These are phyloP conservation scores for Kradibia gibbosae DNA, from an alignment of 1,140 invertebrate genomes.

Conservation along the genomic window DNA sequence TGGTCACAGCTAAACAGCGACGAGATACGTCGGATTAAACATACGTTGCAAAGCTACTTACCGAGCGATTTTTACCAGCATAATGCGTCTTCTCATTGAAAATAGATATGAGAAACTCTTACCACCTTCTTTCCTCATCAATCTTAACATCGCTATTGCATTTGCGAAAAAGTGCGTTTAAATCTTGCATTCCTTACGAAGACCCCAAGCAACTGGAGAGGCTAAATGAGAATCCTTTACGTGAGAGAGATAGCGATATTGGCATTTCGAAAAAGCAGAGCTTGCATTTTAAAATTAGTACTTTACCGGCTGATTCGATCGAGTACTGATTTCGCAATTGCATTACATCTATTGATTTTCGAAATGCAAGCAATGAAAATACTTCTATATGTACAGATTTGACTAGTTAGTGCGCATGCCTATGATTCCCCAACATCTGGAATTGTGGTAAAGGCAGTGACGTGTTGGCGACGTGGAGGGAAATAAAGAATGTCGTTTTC, in stretches of 20 bases:
- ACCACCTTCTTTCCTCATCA: background rate
- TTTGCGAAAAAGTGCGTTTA: slow-evolving; percentile 56
- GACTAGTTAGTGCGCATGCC: slow-evolving; percentile 72
- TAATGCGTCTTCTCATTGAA: background rate
- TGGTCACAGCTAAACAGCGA: background rate
- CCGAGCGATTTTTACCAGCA: slow-evolving; percentile 23
- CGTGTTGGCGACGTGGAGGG: background rate
- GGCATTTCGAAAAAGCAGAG: slow-evolving; percentile 44
- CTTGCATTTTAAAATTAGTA: background rate
- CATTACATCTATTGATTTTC: slow-evolving; percentile 52
- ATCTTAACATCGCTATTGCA: slow-evolving; percentile 20
- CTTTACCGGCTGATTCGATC: background rate
- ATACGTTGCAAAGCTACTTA: background rate
- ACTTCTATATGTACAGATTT: slow-evolving; percentile 67
- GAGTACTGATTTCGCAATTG: background rate
- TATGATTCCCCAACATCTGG: slow-evolving; percentile 62
- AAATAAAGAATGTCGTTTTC: background rate
- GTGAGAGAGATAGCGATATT: slow-evolving; percentile 46
- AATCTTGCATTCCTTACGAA: slow-evolving; percentile 65
- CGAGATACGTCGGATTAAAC: background rate
- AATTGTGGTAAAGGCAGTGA: slow-evolving; percentile 15
- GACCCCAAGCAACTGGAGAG: slow-evolving; percentile 72
- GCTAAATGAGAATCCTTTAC: slow-evolving; percentile 59
- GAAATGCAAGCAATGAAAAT: slow-evolving; percentile 67
- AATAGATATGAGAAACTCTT: background rate